Evolutionary conservation across 1,140 invertebrate species (phyloP), one percentile per base, ranked within the genome.

Genomic region (Bombus sylvicola): DNA sequence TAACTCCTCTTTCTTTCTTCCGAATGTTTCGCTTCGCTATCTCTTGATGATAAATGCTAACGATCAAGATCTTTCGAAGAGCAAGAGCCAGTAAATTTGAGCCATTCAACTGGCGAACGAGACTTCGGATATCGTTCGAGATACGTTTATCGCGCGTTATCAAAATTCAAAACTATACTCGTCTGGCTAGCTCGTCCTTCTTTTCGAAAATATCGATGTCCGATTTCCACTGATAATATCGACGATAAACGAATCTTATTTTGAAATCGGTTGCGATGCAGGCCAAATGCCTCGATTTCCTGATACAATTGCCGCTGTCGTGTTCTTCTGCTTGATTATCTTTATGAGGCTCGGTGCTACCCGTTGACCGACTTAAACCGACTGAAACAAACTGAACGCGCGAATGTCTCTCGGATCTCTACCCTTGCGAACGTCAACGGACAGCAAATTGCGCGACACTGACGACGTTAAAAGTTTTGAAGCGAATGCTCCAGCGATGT

Each of bases 31-130:
- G 18, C 2, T 34, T 47, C 31, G 5, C 6, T 57, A 37, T 53
- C 5, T 34, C 8, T 25, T 22, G 31, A 3, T 31, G n/a, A 25
- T n/a, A 62, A 47, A 47, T 15, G 43, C 4, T 12, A 18, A 31
- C 9, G 39, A 83, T 71, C 66, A 64, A 68, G 85, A 85, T 92
- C 89, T 94, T 77, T 94, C 93, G 37, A 94, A 94, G 34, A 94
- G 89, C 62, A 94, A 69, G 34, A 94, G 85, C 92, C 93, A 93
- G 37, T 93, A 94, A 81, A 93, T 85, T 28, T 91, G 90, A 88
- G 93, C 92, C 93, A 94, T 94, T 88, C 92, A 92, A 79, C 68
- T 69, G 81, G 31, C 43, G 12, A 68, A 69, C 59, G 69, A 68
- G 18, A 64, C 59, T 57, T 31, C 18, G 6, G 53, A 15, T 37